Percentiles rank a stretch among this genome's conserved stretches.
Conservation (phyloP, 2,113 vertebrate genomes). For the Callospermophilus lateralis region DNA sequence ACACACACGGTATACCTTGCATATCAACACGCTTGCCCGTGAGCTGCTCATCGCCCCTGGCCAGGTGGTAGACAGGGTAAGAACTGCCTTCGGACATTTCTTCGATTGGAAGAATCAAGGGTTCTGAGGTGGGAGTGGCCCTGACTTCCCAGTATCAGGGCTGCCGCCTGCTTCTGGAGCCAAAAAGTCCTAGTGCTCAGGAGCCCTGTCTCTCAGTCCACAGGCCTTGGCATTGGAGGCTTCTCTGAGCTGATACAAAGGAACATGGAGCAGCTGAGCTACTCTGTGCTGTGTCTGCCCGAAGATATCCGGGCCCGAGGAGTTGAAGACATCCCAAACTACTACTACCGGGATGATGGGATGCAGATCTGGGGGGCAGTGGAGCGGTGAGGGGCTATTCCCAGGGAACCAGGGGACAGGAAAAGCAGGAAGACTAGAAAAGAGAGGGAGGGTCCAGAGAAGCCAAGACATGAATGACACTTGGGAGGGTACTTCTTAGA, state of each 20-base stretch:
- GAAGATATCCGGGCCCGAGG: slow-evolving; percentile 85
- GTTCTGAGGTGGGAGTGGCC: neutral
- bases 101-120: neutral
- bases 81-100: neutral
- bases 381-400: slow-evolving; percentile 74
- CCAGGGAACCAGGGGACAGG: neutral
- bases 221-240: slow-evolving; percentile 61
- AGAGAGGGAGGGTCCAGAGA: neutral
- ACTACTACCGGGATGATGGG: slow-evolving; percentile 89
- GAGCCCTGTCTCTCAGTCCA: slow-evolving; percentile 37
- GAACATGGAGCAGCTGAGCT: slow-evolving; percentile 75
- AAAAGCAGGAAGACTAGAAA: neutral
- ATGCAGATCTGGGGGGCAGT: slow-evolving; percentile 86
- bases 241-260: slow-evolving; percentile 72
- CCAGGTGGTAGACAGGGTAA: slow-evolving; percentile 40
- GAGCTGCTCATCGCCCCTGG: slow-evolving; percentile 45
- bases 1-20: slow-evolving; percentile 65
- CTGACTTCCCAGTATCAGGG: neutral
- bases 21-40: slow-evolving; percentile 70
- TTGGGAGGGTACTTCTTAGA: neutral
- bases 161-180: neutral
- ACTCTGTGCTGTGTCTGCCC: slow-evolving; percentile 86
- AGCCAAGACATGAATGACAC: accelerated
- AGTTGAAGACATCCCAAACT: slow-evolving; percentile 84
- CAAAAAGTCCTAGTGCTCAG: neutral